phyloP scores from a whole-genome alignment of 2,797 vertebrate genomes.

The Chloroceryle inda region DNA sequence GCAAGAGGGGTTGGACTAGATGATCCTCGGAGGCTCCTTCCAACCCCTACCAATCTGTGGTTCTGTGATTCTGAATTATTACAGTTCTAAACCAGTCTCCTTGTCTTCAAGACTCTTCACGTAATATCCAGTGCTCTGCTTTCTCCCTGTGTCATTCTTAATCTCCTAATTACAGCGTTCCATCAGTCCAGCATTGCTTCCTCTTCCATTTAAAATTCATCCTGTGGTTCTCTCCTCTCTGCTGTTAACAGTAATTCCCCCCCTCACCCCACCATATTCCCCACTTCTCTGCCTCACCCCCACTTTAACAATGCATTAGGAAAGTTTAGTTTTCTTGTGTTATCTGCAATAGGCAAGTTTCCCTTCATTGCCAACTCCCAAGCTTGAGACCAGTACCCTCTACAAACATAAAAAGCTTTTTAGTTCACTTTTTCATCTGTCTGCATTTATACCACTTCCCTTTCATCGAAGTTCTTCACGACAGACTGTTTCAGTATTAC shows the following conservation, averaged over 20 bases:
- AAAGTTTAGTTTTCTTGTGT: background rate
- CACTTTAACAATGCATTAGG: background rate
- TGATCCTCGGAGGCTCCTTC: background rate
- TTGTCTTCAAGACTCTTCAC: background rate
- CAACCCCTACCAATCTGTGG: background rate
- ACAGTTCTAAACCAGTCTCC: background rate
- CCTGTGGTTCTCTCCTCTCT: background rate
- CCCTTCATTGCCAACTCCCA: background rate
- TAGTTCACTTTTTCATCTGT: background rate
- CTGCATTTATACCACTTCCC: background rate
- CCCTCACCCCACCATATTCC: background rate
- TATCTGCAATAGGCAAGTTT: background rate
- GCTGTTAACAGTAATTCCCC: background rate
- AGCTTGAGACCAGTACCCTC: background rate
- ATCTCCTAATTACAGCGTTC: background rate
- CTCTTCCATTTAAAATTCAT: background rate
- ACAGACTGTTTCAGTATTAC: background rate
- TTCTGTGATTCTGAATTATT: background rate
- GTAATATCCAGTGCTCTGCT: background rate
- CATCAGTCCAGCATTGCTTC: fast-evolving
- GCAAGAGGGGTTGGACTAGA: background rate
- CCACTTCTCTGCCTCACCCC: background rate
- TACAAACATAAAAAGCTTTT: background rate
- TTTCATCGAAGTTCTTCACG: background rate
- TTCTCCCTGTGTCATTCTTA: background rate